Evolutionary conservation across 2,888 invertebrate genomes (phyloP).

Genomic region (Physocephala rufipes): DNA sequence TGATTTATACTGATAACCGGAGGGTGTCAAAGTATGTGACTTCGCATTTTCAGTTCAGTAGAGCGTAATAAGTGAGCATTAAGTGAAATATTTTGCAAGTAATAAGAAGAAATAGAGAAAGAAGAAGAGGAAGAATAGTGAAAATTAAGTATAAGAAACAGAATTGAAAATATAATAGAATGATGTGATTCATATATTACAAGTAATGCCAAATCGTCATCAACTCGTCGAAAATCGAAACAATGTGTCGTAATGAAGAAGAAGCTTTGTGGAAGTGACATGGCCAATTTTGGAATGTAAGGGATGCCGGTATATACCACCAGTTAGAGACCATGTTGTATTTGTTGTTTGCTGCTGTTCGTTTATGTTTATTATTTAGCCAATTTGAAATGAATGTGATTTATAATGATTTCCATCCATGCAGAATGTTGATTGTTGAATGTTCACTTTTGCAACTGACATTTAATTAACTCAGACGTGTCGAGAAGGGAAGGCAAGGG

Average conservation of each 20-base stretch:
- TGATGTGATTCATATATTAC: neutral
- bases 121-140: too few species aligned
- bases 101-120: too few species aligned
- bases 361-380: conserved; percentile 20
- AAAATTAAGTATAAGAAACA: too few species aligned
- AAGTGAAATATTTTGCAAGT: conserved; percentile 41
- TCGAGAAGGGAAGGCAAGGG: neutral
- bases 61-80: conserved; percentile 50
- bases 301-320: too few species aligned
- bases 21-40: conserved; percentile 51
- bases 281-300: conserved; percentile 40
- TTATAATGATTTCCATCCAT: conserved; percentile 45
- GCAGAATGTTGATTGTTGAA: conserved; percentile 14
- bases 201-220: conserved; percentile 16
- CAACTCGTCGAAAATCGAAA: conserved; percentile 5
- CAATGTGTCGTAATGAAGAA: conserved; percentile 34
- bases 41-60: conserved; percentile 50
- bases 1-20: conserved; percentile 36
- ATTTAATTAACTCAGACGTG: conserved; percentile 48
- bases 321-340: conserved; percentile 30
- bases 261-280: conserved; percentile 40
- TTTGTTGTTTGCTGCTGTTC: conserved; percentile 33
- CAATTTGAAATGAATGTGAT: conserved; percentile 45
- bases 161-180: too few species aligned
- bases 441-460: conserved; percentile 48